These are phyloP conservation scores for Tenebrio molitor DNA, from an alignment of 1,140 invertebrate species.

Conservation along the genomic window DNA sequence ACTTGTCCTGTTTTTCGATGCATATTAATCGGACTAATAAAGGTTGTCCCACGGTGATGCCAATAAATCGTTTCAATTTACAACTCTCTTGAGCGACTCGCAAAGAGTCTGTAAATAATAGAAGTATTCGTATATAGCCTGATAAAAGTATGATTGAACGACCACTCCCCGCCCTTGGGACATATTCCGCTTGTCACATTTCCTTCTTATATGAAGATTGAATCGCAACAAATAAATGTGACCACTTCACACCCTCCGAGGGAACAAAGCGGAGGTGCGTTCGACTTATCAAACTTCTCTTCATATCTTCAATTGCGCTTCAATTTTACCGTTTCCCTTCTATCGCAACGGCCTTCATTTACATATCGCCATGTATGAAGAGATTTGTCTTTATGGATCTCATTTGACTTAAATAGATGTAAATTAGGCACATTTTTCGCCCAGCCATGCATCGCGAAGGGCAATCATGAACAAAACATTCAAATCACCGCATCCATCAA, in stretches of 20 bases:
- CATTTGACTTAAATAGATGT: conserved; percentile 47
- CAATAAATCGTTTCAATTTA: conserved; percentile 49
- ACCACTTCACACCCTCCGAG: conserved; percentile 60
- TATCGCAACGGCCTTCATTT: conserved; percentile 23
- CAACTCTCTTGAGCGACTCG: conserved; percentile 46
- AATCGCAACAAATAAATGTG: conserved; percentile 64
- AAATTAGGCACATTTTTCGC: conserved; percentile 43
- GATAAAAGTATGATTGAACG: conserved; percentile 64
- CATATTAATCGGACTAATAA: conserved; percentile 48
- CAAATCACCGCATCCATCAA: conserved; percentile 33
- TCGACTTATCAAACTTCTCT: conserved; percentile 40
- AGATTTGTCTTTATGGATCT: conserved; percentile 45
- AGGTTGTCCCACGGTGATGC: conserved; percentile 35
- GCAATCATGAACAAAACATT: conserved; percentile 26
- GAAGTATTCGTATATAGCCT: conserved; percentile 48
- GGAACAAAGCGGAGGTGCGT: conserved; percentile 54
- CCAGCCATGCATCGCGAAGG: conserved; percentile 11
- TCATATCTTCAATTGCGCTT: conserved; percentile 44
- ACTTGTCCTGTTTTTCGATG: conserved; percentile 38
- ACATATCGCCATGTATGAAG: conserved; percentile 45
- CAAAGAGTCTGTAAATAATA: conserved; percentile 48
- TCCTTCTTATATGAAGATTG: conserved; percentile 61
- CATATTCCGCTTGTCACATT: conserved; percentile 63
- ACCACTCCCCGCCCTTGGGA: conserved; percentile 59
- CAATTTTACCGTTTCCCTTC: conserved; percentile 32